Base-by-base conservation (phyloP, 2,797 vertebrate genomes). In the Toxotes lorentzi region DNA sequence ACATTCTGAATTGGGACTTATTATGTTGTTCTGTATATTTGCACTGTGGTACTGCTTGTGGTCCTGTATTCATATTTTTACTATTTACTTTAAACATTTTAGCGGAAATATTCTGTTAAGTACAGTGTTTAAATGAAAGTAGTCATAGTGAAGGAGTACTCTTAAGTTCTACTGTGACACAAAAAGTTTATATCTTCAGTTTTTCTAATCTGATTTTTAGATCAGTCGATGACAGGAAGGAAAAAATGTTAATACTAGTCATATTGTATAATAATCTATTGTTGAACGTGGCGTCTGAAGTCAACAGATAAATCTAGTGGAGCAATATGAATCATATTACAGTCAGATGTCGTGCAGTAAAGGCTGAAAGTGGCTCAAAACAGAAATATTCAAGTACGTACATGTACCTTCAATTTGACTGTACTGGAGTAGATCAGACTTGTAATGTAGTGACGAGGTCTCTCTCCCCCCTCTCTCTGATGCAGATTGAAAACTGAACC, bases 401-500 rank as follows among this genome's bases (percentile, higher is more conserved):
- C 14, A n/a, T 16, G 27, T 19, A 34, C 11, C 21, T 51, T 34
- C 11, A 34, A 45, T 30, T 4, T 51, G 32, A 16, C 19, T 54
- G 24, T 47, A 38, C 40, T 8, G 65, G 21, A 56, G 23, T 23
- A 32, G 34, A 76, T 53, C 43, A 48, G 51, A 56, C 5, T 32
- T 75, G 38, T 57, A 51, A 51, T 57, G 13, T 34, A 16, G 41
- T 67, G 47, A 61, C n/a, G 13, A 14, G 13, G 35, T 50, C 35
- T 71, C 27, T 74, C 40, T 68, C 32, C 30, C 24, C 24, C 48
- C 24, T 72, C 35, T 76, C 45, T 68, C 27, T 21, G 27, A 30
- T 30, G 27, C 27, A 30, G 27, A 47, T 17, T 69, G 66, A 79
- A 82, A 86, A 54, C 4, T 70, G 67, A 85, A 82, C 21, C 48